Percentiles rank a stretch among this genome's conserved stretches.
Conservation (phyloP, 2,113 vertebrate genomes). For the Corvus hawaiiensis region DNA sequence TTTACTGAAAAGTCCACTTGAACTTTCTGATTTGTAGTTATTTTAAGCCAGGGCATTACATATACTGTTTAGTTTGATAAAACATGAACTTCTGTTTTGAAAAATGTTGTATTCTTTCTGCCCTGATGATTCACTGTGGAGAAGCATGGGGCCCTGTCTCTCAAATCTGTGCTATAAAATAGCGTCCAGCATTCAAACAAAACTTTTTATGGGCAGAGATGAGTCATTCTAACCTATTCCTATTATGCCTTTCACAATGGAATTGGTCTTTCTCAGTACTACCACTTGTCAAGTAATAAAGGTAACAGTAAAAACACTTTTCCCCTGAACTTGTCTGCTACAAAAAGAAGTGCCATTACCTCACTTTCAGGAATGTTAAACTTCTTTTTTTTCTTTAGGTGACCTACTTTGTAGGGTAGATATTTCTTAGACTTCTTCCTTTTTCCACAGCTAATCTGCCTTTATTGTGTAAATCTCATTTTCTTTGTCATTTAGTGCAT, state of each 20-base stretch:
- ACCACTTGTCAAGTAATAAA: neutral
- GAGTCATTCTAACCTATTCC: neutral
- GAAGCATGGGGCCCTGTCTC: neutral
- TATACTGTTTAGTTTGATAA: neutral
- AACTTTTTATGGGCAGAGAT: neutral
- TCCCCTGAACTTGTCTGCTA: neutral
- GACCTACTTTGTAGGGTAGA: neutral
- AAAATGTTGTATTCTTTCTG: neutral
- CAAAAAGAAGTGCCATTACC: neutral
- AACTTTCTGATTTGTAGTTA: neutral
- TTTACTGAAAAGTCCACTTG: neutral
- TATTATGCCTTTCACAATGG: neutral
- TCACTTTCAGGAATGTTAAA: neutral
- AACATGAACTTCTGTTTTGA: neutral
- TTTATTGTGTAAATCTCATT: neutral
- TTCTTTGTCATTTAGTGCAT: neutral
- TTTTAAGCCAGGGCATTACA: neutral
- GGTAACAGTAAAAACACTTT: neutral
- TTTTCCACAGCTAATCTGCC: neutral
- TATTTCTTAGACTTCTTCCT: neutral
- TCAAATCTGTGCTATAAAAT: neutral
- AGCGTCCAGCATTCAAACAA: neutral
- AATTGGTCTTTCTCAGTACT: neutral
- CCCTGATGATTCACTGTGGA: neutral
- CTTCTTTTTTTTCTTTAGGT: neutral